phyloP scores from a whole-genome alignment of 2,797 vertebrate species.

The Rhinatrema bivittatum region DNA sequence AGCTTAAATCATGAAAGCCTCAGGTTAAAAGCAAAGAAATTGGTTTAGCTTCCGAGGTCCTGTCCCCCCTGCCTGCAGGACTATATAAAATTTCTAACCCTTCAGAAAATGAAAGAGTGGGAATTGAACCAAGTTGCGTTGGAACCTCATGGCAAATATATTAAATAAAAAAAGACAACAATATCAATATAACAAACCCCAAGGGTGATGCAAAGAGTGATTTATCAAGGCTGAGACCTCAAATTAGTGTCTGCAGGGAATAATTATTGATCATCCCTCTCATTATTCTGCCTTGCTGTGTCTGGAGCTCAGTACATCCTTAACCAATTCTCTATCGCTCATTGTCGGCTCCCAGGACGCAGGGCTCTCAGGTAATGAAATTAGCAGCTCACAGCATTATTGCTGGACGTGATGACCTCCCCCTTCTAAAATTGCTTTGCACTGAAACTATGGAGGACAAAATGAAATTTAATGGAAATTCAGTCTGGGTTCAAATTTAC shows the following conservation, averaged over 20 bases:
- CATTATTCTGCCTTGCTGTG: neutral
- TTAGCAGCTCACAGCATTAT: neutral
- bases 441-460: too few relatives aligned
- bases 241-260: conserved; percentile 18
- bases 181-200: conserved; percentile 12
- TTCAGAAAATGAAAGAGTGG: neutral
- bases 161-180: conserved; percentile 11
- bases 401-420: too few relatives aligned
- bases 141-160: neutral
- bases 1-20: neutral
- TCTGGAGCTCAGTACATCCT: neutral
- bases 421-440: too few relatives aligned
- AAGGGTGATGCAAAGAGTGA: neutral
- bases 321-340: conserved; percentile 6
- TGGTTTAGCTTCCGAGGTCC: neutral
- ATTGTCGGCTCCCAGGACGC: conserved; percentile 8
- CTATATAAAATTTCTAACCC: neutral
- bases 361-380: conserved; percentile 13
- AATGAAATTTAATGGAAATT: too few relatives aligned
- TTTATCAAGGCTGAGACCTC: conserved; percentile 3
- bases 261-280: conserved; percentile 13
- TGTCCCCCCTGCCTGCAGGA: neutral
- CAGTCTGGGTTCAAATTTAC: too few relatives aligned
- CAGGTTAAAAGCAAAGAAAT: neutral
- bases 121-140: conserved; percentile 2